Evolutionary conservation across 2,797 vertebrate genomes (phyloP).

Genomic region (Psittacula echo): DNA sequence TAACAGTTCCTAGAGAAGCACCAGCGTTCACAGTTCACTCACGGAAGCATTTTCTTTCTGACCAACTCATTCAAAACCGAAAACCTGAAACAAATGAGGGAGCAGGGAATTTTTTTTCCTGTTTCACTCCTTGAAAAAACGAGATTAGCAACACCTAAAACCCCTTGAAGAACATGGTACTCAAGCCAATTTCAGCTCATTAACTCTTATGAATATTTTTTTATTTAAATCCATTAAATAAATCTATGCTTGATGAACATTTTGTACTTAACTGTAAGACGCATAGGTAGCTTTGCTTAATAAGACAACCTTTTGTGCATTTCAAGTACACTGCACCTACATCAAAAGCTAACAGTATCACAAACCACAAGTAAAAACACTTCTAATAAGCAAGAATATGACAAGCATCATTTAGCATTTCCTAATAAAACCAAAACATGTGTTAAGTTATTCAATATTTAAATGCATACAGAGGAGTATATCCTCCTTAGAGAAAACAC

Average conservation of each 20-base stretch:
- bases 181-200: neutral
- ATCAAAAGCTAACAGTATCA: neutral
- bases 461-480: neutral
- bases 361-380: neutral
- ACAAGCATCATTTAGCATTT: slow-evolving; percentile 2
- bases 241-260: neutral
- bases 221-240: slow-evolving; percentile 3
- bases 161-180: neutral
- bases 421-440: slow-evolving; percentile 21
- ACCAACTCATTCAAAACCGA: neutral
- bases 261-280: neutral
- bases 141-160: neutral
- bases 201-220: neutral
- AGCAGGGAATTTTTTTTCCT: neutral
- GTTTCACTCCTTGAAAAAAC: neutral
- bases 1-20: neutral
- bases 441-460: slow-evolving; percentile 15
- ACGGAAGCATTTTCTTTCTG: neutral
- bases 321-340: neutral
- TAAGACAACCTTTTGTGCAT: slow-evolving; percentile 4
- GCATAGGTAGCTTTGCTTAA: neutral
- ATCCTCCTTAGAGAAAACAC: neutral
- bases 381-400: neutral
- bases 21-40: neutral
- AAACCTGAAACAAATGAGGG: neutral